These are phyloP conservation scores for Neoseiulus cucumeris DNA, from an alignment of 1,140 invertebrate species.

Conservation along the genomic window DNA sequence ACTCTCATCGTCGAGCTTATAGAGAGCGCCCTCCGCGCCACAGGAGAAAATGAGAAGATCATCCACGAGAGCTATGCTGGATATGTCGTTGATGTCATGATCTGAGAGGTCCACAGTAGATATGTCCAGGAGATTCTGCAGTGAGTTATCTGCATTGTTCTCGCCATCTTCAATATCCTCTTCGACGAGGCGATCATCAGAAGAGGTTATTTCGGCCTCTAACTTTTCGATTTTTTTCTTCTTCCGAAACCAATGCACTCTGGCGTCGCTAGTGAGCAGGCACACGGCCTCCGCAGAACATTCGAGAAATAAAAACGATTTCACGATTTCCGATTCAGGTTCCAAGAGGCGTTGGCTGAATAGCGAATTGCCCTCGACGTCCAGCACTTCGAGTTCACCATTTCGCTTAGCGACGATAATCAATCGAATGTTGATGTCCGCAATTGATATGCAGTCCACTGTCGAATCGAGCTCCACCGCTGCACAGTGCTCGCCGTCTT, in stretches of 20 bases:
- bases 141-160: background rate
- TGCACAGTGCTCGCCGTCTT: background rate
- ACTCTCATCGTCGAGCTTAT: background rate
- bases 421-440: background rate
- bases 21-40: background rate
- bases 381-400: background rate
- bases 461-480: slow-evolving; percentile 2
- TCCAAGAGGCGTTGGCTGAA: background rate
- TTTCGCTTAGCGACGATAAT: background rate
- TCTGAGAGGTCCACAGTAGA: background rate
- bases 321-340: background rate
- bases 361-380: background rate
- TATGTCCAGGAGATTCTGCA: background rate
- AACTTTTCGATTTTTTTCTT: background rate
- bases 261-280: background rate
- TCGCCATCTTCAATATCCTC: background rate
- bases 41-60: background rate
- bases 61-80: background rate
- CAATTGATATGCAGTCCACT: background rate
- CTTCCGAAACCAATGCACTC: background rate
- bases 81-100: background rate
- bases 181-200: too few relatives aligned
- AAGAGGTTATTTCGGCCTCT: too few relatives aligned
- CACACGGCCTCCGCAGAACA: background rate
- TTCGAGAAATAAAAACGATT: background rate